Base-by-base conservation (phyloP, 1,140 invertebrate species). In the Harpegnathos saltator region DNA sequence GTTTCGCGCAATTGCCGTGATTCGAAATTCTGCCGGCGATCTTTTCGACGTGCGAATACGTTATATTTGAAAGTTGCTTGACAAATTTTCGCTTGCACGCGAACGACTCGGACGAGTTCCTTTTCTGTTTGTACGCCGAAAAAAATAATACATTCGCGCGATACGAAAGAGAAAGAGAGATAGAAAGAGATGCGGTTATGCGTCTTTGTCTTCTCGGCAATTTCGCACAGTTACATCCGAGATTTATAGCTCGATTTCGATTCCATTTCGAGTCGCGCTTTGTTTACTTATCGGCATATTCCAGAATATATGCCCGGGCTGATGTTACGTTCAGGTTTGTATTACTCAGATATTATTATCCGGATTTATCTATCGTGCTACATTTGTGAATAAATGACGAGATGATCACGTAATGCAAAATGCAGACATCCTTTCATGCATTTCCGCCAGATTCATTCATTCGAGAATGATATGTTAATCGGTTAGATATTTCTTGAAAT, bases 231-330 rank as follows among this genome's bases (percentile, higher is more conserved):
- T 87, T 82, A 88, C 88, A 86, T 89, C 81, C 75, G 82, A 89
- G 86, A 91, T 91, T 91, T 91, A 91, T 89, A 86, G 88, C 73
- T 84, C 86, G 85, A 91, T 91, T 90, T 89, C 87, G 85, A 89
- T 91, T 91, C 89, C 89, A 91, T 91, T 91, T 90, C 84, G 84
- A 82, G 66, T 82, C 82, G 83, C 81, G 72, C 85, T 88, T 89
- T 89, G 85, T 90, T 91, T 91, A 89, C 88, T 90, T 89, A 90
- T 91, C 90, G 87, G 71, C 83, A 86, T n/a, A n/a, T n/a, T 77
- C 80, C 65, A 73, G 50, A 82, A 84, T 81, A 85, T 84, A 82
- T 80, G 52, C 68, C n/a, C 50, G 11, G 24, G 50, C 50, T 75
- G 71, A 63, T 74, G 71, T 74, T 82, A 75, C 33, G 50, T 74